Base-by-base conservation (phyloP, 2,797 vertebrate species). In the Syndactyla subalaris region DNA sequence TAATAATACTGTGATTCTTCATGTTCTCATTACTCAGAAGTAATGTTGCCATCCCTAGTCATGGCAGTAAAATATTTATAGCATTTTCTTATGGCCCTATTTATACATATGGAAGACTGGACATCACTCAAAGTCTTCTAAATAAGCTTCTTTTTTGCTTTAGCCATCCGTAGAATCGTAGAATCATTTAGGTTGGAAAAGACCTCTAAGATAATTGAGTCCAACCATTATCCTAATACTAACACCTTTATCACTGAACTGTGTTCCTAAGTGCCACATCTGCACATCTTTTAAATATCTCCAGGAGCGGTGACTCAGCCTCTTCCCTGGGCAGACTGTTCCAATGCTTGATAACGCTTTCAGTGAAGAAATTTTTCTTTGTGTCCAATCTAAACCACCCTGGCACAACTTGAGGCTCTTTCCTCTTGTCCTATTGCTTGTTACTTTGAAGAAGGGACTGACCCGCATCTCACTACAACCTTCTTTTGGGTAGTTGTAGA, bases 31-130 rank as follows among this genome's bases (percentile, higher is more conserved):
- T 94, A 93, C 75, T 91, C 77, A 74, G 74, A 93, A 92, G 89
- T 89, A 94, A 94, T n/a, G 84, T 72, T 81, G 59, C 93, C 72
- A 54, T 96, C 78, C 65, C 49, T 79, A 89, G 86, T 87, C 61
- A 36, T 87, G 61, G 86, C 91, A 94, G 84, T 95, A 92, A 93
- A 96, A 91, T 80, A 95, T 93, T 96, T 96, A 93, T 87, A 96
- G 86, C 71, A 51, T 77, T 93, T 68, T 93, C 74, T 89, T 93
- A 89, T 74, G 68, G 52, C 86, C 65, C 63, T 87, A 80, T 92
- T 96, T 92, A 57, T 63, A 72, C 75, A 80, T 74, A 67, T 8
- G 24, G 81, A 80, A 86, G 65, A 80, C 41, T 89, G 78, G 91
- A 68, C 65, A 71, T 92, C n/a, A 57, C 88, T 82, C 2, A 27